Base-by-base conservation (phyloP, 2,888 invertebrate species). In the Hypselothyrea guttata region DNA sequence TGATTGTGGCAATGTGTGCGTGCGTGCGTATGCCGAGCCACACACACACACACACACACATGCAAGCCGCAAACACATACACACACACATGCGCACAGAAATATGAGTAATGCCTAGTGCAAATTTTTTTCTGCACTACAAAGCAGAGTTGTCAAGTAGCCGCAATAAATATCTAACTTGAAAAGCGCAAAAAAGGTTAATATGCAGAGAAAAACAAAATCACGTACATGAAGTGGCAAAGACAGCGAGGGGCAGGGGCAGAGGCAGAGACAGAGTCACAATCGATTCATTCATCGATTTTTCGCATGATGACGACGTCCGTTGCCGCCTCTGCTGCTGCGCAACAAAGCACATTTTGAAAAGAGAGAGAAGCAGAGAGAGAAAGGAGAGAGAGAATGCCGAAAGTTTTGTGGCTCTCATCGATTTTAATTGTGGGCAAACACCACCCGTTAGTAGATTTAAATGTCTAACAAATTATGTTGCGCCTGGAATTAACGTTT, bases 251-350 rank as follows among this genome's bases (percentile, higher is more conserved):
- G n/a, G n/a, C n/a, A n/a, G n/a, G n/a, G n/a, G n/a, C n/a, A n/a
- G n/a, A n/a, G n/a, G n/a, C n/a, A n/a, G n/a, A n/a, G n/a, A n/a
- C 47, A 47, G 56, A 74, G 54, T 58, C 71, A 38, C 84, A 84
- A 89, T 90, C 88, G 89, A 89, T 89, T 88, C 88, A 88, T 89
- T 89, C 90, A 89, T 90, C 85, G 89, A 89, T 89, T 89, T 89
- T 89, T 88, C 85, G 81, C 87, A 85, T 61, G 71, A 63, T 49
- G 70, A 66, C 54, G 71, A 60, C 47, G 73, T 31, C 41, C 60
- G 57, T 53, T 60, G 35, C 15, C 37, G 15, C 16, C 15, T 54
- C 54, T 53, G 75, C 66, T 61, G 83, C 84, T 84, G 84, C 78
- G 78, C 84, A 78, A 64, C 65, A 61, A 79, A 84, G 76, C 81